These are phyloP conservation scores for Cynopterus sphinx DNA, from an alignment of 2,797 vertebrate species.

Conservation along the genomic window DNA sequence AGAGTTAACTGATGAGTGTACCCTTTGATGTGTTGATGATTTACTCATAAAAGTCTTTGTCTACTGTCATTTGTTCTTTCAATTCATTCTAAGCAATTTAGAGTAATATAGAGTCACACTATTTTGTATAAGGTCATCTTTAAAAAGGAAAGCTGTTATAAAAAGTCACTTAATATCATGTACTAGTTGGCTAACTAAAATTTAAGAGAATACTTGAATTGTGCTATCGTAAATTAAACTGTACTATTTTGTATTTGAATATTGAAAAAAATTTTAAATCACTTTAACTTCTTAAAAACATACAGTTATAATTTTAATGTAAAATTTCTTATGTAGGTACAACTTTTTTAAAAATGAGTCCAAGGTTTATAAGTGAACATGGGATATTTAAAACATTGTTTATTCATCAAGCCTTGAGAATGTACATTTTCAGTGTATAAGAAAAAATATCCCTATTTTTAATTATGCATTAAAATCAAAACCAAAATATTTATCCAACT, in stretches of 20 bases:
- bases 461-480: constrained; percentile 63
- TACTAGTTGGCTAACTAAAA: constrained; percentile 71
- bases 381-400: constrained; percentile 59
- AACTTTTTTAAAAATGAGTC: constrained; percentile 34
- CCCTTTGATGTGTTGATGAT: constrained; percentile 74
- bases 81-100: constrained; percentile 77
- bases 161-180: constrained; percentile 72
- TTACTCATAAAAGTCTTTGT: constrained; percentile 70
- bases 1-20: constrained; percentile 68
- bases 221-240: constrained; percentile 78
- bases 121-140: constrained; percentile 79
- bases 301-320: constrained; percentile 62
- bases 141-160: constrained; percentile 69
- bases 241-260: constrained; percentile 81
- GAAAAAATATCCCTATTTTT: constrained; percentile 29
- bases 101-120: constrained; percentile 60
- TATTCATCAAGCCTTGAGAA: constrained; percentile 43
- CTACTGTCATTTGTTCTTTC: constrained; percentile 70
- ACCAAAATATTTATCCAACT: constrained; percentile 46
- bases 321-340: constrained; percentile 77
- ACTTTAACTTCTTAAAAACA: constrained; percentile 74
- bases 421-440: constrained; percentile 40
- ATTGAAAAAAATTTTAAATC: constrained; percentile 70
- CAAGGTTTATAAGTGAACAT: constrained; percentile 68
- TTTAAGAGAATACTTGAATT: constrained; percentile 80